Evolutionary conservation across 1,140 invertebrate species (phyloP).

Genomic region (Pollicipes pollicipes): DNA sequence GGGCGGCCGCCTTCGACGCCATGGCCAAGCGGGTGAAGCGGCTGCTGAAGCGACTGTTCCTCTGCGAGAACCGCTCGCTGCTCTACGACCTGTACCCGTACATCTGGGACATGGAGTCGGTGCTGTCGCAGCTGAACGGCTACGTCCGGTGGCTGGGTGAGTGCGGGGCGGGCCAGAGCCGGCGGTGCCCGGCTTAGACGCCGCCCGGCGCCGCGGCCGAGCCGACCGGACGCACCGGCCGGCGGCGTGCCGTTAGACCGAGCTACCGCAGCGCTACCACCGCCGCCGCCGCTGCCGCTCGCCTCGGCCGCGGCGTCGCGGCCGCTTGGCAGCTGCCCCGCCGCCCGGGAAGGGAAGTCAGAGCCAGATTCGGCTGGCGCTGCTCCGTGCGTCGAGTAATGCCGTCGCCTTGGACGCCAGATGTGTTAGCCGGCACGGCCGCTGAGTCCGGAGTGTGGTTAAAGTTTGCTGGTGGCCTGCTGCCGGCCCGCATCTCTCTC

Average conservation of each 20-base stretch:
- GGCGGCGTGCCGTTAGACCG: too few relatives aligned
- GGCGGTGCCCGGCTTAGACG: too few relatives aligned
- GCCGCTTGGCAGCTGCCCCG: too few relatives aligned
- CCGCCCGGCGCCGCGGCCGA: too few relatives aligned
- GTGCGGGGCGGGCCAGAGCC: background rate
- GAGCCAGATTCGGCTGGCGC: too few relatives aligned
- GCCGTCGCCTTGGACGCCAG: background rate
- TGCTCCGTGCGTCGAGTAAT: background rate
- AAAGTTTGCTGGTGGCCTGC: background rate
- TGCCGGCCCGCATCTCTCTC: background rate
- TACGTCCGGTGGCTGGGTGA: constrained; percentile 87
- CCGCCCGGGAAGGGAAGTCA: too few relatives aligned
- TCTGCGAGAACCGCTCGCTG: constrained; percentile 66
- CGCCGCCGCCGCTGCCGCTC: too few relatives aligned
- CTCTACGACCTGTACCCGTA: constrained; percentile 83
- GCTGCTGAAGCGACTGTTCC: constrained; percentile 51
- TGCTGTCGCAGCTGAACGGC: constrained; percentile 69
- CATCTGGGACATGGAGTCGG: constrained; percentile 81
- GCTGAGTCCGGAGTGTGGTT: background rate
- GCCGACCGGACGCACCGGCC: too few relatives aligned
- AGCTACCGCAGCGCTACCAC: too few relatives aligned
- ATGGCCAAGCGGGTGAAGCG: constrained; percentile 49
- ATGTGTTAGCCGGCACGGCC: background rate
- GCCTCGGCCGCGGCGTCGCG: too few relatives aligned
- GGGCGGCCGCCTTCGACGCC: constrained; percentile 56